Percentiles rank a stretch among this genome's conserved stretches.
Conservation (phyloP, 1,140 invertebrate genomes). For the Neuroterus valhalla region DNA sequence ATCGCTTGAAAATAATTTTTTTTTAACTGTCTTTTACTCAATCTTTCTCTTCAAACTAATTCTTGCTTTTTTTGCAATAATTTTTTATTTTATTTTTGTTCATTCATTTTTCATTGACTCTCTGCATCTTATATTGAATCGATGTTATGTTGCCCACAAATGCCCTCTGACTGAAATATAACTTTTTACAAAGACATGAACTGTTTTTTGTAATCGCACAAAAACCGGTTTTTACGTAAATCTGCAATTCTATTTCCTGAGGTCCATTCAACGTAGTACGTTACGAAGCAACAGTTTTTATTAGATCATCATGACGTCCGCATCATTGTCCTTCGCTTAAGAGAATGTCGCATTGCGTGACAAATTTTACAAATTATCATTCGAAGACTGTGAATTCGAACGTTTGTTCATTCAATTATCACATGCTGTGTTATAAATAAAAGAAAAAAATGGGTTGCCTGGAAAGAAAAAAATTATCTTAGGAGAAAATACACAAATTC, state of each 20-base stretch:
- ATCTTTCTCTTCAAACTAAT: no score
- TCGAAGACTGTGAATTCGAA: conserved; percentile 7
- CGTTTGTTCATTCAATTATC: conserved; percentile 28
- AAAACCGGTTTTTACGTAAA: conserved; percentile 9
- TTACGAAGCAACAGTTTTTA: conserved; percentile 22
- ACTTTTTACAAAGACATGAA: not conserved
- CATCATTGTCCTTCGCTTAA: conserved; percentile 8
- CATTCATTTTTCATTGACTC: not conserved
- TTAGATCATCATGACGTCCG: conserved; percentile 18
- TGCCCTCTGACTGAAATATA: not conserved
- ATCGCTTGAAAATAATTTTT: no score
- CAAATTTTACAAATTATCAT: conserved; percentile 6
- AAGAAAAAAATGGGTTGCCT: not conserved
- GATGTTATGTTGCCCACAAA: conserved; percentile 6
- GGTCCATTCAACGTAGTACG: not conserved
- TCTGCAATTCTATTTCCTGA: conserved; percentile 4
- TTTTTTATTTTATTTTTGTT: not conserved
- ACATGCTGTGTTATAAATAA: not conserved
- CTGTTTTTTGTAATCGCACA: not conserved
- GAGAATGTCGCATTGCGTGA: conserved; percentile 1
- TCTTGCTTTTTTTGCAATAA: no score
- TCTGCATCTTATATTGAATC: not conserved
- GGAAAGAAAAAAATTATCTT: no score
- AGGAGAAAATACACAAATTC: no score
- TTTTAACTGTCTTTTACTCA: no score